These are phyloP conservation scores for Ammospiza nelsoni DNA, from an alignment of 2,113 vertebrate genomes.

Conservation along the genomic window DNA sequence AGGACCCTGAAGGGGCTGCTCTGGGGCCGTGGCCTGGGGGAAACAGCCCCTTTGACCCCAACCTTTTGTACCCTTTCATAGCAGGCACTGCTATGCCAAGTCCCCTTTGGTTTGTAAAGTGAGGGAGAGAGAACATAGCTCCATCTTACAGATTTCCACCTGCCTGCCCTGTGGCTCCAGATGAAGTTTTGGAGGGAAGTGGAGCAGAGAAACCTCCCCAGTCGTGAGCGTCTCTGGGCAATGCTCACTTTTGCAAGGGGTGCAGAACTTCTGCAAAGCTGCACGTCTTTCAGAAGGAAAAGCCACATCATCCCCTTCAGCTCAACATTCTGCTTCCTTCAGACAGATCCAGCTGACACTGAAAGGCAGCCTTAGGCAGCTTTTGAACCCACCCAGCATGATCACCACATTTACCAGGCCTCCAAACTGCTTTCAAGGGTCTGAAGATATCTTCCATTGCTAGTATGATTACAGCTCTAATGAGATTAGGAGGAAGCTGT, in stretches of 20 bases:
- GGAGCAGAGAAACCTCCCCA: background rate
- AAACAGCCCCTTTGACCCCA: background rate
- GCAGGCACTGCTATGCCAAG: background rate
- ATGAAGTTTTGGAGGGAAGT: background rate
- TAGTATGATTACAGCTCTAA: background rate
- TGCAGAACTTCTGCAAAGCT: accelerated
- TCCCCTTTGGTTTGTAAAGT: accelerated
- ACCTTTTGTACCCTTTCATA: background rate
- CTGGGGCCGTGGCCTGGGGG: background rate
- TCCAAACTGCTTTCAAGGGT: background rate
- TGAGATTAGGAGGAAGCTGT: slow-evolving; percentile 36
- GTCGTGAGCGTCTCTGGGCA: accelerated
- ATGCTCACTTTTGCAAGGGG: background rate
- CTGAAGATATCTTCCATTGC: background rate
- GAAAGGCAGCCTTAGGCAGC: background rate
- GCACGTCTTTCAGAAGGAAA: background rate
- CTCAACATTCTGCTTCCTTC: background rate
- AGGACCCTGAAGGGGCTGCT: background rate
- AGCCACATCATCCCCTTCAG: background rate
- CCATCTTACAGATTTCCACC: background rate
- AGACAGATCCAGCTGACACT: background rate
- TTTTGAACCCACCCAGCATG: background rate
- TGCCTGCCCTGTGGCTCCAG: background rate
- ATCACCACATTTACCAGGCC: background rate
- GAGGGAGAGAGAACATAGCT: background rate